Conservation (phyloP, 2,888 invertebrate genomes). For the Hanleya hanleyi region DNA sequence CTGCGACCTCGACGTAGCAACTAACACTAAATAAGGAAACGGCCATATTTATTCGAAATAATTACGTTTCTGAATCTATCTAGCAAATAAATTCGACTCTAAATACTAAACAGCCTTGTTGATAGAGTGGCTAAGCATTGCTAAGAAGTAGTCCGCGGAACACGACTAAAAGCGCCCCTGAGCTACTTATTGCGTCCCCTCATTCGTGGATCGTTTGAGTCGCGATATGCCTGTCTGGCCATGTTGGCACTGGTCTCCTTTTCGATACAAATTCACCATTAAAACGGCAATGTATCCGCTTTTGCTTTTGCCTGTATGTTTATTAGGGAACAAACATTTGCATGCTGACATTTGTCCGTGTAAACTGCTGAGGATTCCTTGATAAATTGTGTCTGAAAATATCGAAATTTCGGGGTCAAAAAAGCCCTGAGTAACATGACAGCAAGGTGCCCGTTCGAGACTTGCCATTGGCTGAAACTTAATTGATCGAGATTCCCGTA, state of each 20-base stretch:
- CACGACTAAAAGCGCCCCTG: neutral
- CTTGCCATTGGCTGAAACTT: neutral
- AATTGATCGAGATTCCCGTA: neutral
- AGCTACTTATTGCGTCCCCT: neutral
- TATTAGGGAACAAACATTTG: neutral
- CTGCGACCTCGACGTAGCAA: neutral
- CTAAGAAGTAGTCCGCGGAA: neutral
- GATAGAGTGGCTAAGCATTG: neutral
- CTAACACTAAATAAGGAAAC: neutral
- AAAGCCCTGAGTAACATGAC: neutral
- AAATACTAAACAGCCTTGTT: neutral
- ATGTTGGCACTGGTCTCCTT: neutral
- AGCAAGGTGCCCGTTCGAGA: neutral
- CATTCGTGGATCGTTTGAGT: conserved; percentile 5
- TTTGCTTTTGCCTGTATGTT: neutral
- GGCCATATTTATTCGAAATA: neutral
- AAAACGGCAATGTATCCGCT: neutral
- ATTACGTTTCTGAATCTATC: neutral
- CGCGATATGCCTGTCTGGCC: neutral
- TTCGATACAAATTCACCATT: neutral
- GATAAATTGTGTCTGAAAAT: neutral
- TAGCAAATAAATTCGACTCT: neutral
- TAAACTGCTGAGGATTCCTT: neutral
- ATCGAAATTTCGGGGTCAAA: neutral
- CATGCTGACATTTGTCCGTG: neutral